phyloP scores from a whole-genome alignment of 2,113 vertebrate species.

The Epinephelus cyanopodus region DNA sequence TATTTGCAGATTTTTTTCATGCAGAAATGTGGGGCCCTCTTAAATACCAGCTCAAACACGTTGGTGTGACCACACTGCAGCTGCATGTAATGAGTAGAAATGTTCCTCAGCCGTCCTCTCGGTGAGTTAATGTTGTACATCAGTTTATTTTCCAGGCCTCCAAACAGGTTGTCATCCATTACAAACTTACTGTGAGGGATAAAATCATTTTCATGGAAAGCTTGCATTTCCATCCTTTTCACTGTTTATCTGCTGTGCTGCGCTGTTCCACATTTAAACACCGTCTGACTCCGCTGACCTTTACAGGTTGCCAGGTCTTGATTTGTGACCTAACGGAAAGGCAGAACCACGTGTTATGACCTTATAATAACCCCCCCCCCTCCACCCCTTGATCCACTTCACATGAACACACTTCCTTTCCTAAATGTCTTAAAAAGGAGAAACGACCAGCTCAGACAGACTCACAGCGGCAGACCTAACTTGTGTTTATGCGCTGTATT shows the following conservation, averaged over 20 bases:
- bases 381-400: slow-evolving; percentile 9
- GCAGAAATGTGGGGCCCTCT: slow-evolving; percentile 33
- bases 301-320: slow-evolving; percentile 56
- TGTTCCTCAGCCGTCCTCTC: slow-evolving; percentile 9
- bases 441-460: slow-evolving; percentile 22
- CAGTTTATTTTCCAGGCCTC: slow-evolving; percentile 37
- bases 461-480: slow-evolving; percentile 4
- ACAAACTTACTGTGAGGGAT: slow-evolving; percentile 29
- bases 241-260: slow-evolving; percentile 34
- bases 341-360: slow-evolving; percentile 43
- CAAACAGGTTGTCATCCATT: slow-evolving; percentile 56
- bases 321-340: slow-evolving; percentile 79
- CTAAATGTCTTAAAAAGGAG: slow-evolving; percentile 74
- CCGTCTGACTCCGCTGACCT: slow-evolving; percentile 66
- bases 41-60: slow-evolving; percentile 30
- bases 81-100: slow-evolving; percentile 45
- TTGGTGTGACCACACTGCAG: slow-evolving; percentile 30
- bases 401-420: slow-evolving; percentile 29
- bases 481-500: slow-evolving; percentile 66
- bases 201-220: slow-evolving; percentile 61
- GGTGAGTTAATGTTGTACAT: slow-evolving; percentile 46
- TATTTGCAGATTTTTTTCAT: slow-evolving; percentile 33
- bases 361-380: slow-evolving; percentile 43
- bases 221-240: slow-evolving; percentile 27
- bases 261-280: slow-evolving; percentile 38